Conservation (phyloP, 2,888 invertebrate genomes). For the Zeuzera pyrina region DNA sequence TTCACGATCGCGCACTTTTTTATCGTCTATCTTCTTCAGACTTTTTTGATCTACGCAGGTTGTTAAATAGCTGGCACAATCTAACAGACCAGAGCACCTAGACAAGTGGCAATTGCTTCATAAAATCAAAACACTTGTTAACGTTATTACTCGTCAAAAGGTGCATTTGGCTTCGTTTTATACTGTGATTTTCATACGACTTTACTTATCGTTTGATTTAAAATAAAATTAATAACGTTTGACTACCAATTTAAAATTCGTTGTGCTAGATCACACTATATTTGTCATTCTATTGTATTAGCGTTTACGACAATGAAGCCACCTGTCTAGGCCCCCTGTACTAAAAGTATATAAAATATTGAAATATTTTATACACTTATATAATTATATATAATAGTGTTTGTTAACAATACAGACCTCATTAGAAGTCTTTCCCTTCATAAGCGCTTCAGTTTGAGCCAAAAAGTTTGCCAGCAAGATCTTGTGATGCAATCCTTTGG, state of each 20-base stretch:
- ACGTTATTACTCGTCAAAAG: not conserved
- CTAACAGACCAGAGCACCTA: not conserved
- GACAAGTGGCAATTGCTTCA: not conserved
- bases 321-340: too few relatives aligned
- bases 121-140: not conserved
- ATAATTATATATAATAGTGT: too few relatives aligned
- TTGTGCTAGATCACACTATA: slow-evolving; percentile 46
- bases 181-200: too few relatives aligned
- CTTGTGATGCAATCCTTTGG: slow-evolving; percentile 89
- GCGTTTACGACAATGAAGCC: too few relatives aligned
- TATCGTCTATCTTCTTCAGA: too few relatives aligned
- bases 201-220: too few relatives aligned
- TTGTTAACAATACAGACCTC: slow-evolving; percentile 62
- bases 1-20: too few relatives aligned
- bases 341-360: not conserved
- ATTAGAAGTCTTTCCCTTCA: slow-evolving; percentile 79
- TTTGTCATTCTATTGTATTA: slow-evolving; percentile 22
- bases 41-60: too few relatives aligned
- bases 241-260: too few relatives aligned
- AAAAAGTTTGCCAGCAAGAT: slow-evolving; percentile 97
- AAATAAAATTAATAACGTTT: too few relatives aligned
- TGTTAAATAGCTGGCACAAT: too few relatives aligned
- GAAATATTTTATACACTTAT: not conserved
- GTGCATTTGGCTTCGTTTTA: not conserved
- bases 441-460: slow-evolving; percentile 98